Base-by-base conservation (phyloP, 2,797 vertebrate species). In the Sebastes oblongus region DNA sequence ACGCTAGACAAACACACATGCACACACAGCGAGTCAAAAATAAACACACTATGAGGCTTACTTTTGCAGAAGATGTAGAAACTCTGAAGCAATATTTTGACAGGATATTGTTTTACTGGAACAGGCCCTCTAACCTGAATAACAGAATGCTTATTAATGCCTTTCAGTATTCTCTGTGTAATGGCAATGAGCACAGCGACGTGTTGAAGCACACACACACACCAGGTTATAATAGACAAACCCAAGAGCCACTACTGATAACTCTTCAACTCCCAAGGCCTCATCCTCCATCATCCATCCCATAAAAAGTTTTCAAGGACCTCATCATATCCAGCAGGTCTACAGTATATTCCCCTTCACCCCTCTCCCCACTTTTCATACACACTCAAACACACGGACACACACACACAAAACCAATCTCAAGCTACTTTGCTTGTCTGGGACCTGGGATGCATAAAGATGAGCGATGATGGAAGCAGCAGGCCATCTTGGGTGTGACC, bases 241-340 rank as follows among this genome's bases (percentile, higher is more conserved):
- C 81, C 25, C 20, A 71, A 52, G 36, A 85, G 59, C 77, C 75
- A 66, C 65, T 34, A 24, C 66, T 75, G 64, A 71, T 73, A 89
- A 83, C 80, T 78, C 60, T 77, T 77, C 81, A 87, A 74, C 71
- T 88, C 74, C 58, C 90, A 94, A 89, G 92, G 92, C 59, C 82
- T 77, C 1, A 29, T 74, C 80, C 78, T 88, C 77, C 86, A 92
- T 91, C 84, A 89, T 86, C 56, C 58, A 77, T 24, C 75, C 83
- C 77, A 93, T 93, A 92, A 93, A 91, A 92, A 88, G 78, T 91
- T 93, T 90, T 90, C 89, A 93, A 93, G 92, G 92, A 83, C 87
- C 80, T 85, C 76, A 89, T 90, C 76, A 74, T 61, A 84, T 81
- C 84, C 71, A 66, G 62, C 14, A 14, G 59, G 56, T 80, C 66